Conservation (phyloP, 2,113 vertebrate species). For the Nestor notabilis region DNA sequence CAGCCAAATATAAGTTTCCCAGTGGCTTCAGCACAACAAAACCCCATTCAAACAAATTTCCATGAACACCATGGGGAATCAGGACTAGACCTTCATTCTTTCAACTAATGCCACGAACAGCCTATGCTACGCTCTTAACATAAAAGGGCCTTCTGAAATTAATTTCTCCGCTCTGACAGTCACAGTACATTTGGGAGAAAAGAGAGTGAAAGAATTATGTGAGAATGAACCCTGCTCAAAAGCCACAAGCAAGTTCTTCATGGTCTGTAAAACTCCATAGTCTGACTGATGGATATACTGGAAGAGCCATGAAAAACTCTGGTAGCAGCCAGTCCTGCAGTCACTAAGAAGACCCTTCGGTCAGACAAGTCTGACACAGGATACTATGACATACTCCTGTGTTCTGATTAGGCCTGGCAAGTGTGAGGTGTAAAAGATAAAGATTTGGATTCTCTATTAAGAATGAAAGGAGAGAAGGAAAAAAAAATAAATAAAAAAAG, state of each 20-base stretch:
- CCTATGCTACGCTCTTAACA: not conserved
- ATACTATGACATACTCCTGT: too few relatives aligned
- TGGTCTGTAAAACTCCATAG: not conserved
- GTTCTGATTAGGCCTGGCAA: not conserved
- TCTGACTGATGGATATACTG: not conserved
- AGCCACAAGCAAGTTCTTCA: not conserved
- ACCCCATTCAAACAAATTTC: not conserved
- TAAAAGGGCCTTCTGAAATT: not conserved
- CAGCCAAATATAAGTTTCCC: not conserved
- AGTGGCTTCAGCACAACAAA: not conserved
- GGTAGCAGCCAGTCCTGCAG: not conserved
- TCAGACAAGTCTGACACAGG: not conserved
- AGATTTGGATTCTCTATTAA: not conserved
- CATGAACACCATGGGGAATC: not conserved
- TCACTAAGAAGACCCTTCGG: not conserved
- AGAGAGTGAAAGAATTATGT: not conserved
- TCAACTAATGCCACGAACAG: not conserved
- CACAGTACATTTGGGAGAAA: not conserved
- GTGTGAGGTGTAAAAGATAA: not conserved
- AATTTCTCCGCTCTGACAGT: not conserved
- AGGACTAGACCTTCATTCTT: not conserved
- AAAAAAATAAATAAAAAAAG: too few relatives aligned
- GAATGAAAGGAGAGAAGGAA: rapidly evolving
- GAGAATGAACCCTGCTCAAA: not conserved
- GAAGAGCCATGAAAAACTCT: not conserved